phyloP scores from a whole-genome alignment of 2,113 vertebrate species.

The Coptodon rendalli region DNA sequence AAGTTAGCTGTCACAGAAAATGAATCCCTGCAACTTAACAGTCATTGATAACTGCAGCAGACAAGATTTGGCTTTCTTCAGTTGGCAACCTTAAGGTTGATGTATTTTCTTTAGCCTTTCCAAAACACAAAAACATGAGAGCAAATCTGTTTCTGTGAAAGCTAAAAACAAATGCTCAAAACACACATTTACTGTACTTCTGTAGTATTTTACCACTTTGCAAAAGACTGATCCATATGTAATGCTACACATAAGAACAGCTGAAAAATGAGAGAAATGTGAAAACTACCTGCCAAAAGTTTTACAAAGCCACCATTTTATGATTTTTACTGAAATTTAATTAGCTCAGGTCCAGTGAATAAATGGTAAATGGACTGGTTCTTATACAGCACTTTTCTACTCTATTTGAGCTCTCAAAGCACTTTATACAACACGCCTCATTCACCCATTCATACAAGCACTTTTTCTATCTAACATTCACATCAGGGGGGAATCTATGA shows the following conservation, averaged over 20 bases:
- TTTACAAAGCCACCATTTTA: neutral
- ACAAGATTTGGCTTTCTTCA: neutral
- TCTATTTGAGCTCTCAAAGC: neutral
- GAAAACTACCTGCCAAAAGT: neutral
- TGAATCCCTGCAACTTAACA: neutral
- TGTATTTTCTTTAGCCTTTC: neutral
- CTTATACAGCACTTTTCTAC: neutral
- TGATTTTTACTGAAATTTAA: neutral
- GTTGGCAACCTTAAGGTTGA: neutral
- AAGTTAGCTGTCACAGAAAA: neutral
- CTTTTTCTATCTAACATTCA: neutral
- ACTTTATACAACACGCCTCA: neutral
- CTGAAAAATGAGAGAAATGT: neutral
- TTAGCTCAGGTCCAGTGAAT: neutral
- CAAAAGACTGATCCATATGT: neutral
- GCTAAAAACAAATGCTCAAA: neutral
- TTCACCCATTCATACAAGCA: neutral
- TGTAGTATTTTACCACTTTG: neutral
- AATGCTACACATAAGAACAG: neutral
- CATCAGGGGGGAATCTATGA: neutral
- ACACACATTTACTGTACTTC: neutral
- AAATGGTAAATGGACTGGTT: neutral
- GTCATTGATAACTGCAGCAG: neutral
- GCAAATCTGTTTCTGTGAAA: neutral
- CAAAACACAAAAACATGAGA: neutral